These are phyloP conservation scores for Zeuzera pyrina DNA, from an alignment of 2,888 invertebrate species.

Conservation along the genomic window DNA sequence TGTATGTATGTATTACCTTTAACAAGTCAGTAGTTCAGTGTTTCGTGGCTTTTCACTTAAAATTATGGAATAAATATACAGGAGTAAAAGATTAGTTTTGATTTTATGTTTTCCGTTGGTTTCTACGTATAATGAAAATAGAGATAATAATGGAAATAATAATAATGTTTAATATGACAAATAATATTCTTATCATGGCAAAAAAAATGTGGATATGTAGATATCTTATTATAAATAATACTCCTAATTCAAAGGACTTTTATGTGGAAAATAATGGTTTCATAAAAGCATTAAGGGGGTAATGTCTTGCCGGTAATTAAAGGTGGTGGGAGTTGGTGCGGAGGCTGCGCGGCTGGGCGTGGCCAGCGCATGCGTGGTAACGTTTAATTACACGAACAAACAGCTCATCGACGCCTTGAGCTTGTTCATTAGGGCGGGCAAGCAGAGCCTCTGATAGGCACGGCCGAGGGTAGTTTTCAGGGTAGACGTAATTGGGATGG, in stretches of 20 bases:
- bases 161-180: no score
- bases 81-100: no score
- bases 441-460: constrained; percentile 24
- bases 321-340: constrained; percentile 26
- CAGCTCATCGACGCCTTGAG: constrained; percentile 59
- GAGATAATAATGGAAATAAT: no score
- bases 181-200: no score
- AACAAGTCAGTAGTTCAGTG: no score
- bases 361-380: constrained; percentile 59
- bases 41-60: no score
- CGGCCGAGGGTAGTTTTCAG: constrained; percentile 10
- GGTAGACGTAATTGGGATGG: constrained; percentile 15
- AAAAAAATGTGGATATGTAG: no score
- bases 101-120: no score
- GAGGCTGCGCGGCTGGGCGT: constrained; percentile 68
- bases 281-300: constrained; percentile 61
- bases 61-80: no score
- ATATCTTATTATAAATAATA: neutral
- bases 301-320: constrained; percentile 70
- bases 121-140: no score
- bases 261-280: constrained; percentile 18
- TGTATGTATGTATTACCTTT: no score
- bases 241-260: neutral
- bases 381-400: constrained; percentile 64
- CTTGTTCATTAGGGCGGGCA: constrained; percentile 48